Conservation (phyloP, 1,140 invertebrate species). For the Archegozetes longisetosus region DNA sequence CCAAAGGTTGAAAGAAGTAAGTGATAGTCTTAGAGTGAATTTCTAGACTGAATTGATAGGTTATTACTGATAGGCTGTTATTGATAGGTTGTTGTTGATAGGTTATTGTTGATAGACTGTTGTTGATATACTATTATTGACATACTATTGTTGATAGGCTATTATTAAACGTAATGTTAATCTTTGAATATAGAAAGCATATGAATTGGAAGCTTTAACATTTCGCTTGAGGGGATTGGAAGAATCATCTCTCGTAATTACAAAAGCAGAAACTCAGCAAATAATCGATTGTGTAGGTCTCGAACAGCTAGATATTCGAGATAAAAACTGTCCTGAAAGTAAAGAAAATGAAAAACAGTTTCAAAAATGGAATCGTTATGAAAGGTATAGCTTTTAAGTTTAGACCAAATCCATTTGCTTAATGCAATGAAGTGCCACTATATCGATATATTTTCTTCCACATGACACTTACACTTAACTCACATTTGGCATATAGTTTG, state of each 20-base stretch:
- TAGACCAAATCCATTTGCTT: not conserved
- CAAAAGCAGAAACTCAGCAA: not conserved
- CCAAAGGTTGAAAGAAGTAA: conserved; percentile 29
- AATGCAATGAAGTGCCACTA: not conserved
- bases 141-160: too few relatives aligned
- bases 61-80: too few relatives aligned
- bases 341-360: not conserved
- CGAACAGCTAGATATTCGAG: not conserved
- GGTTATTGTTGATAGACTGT: too few relatives aligned
- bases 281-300: not conserved
- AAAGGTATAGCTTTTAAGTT: not conserved
- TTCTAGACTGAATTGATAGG: too few relatives aligned
- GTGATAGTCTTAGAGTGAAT: too few relatives aligned
- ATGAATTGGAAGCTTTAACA: conserved; percentile 19
- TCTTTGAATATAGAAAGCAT: conserved; percentile 17
- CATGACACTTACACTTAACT: not conserved
- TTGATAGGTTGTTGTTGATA: too few relatives aligned
- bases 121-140: too few relatives aligned
- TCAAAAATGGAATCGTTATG: not conserved
- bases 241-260: conserved; percentile 6
- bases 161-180: not conserved
- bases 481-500: not conserved
- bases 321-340: not conserved
- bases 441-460: not conserved
- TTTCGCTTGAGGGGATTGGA: conserved; percentile 13